These are phyloP conservation scores for Ichneumon xanthorius DNA, from an alignment of 2,888 invertebrate species.

Conservation along the genomic window DNA sequence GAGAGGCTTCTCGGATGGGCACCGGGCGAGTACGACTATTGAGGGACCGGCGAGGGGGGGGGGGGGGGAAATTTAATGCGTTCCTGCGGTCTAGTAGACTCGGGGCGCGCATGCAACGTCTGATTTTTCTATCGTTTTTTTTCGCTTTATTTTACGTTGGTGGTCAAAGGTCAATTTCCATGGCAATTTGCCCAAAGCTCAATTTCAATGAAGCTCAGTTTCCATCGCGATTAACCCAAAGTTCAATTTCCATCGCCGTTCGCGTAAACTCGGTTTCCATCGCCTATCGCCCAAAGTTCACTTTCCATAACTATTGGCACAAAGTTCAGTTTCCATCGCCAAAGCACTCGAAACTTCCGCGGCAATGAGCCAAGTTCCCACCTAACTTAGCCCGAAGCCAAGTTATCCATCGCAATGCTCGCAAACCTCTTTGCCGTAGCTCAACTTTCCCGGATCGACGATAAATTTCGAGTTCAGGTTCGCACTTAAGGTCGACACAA, in stretches of 20 bases:
- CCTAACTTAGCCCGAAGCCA: no score
- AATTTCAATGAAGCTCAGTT: neutral
- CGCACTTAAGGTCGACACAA: no score
- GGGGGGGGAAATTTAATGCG: conserved; percentile 34
- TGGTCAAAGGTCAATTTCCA: neutral
- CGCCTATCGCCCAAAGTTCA: neutral
- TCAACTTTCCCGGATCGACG: neutral
- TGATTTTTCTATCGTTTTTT: neutral
- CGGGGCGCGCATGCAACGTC: neutral
- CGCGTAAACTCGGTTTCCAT: neutral
- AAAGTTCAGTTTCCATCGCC: no score
- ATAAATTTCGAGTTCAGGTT: no score
- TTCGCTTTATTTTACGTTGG: neutral
- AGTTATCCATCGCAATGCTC: no score
- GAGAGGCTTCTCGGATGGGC: neutral
- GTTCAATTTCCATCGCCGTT: neutral
- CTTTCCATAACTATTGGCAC: no score
- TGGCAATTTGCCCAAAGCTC: neutral
- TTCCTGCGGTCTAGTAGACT: conserved; percentile 43
- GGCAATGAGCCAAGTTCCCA: no score
- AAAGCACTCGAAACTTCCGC: neutral
- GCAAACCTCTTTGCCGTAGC: neutral
- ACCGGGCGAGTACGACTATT: neutral
- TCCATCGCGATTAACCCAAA: neutral
- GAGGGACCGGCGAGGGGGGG: neutral